These are phyloP conservation scores for Lasioglossum malachurum DNA, from an alignment of 2,888 invertebrate genomes.

Conservation along the genomic window DNA sequence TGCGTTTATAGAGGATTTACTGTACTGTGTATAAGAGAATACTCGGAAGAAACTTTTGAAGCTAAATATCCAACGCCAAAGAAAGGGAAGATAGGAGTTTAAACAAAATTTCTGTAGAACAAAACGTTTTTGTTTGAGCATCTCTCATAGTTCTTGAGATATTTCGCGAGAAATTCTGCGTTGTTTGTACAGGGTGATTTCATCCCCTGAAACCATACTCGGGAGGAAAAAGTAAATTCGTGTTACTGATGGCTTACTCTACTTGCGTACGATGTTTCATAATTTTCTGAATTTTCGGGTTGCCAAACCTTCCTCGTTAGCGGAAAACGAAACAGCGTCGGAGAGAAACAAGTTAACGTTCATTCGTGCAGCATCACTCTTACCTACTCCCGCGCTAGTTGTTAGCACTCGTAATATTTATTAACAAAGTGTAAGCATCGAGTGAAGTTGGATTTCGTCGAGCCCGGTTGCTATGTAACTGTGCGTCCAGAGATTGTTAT, in stretches of 20 bases:
- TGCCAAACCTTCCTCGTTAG: not conserved
- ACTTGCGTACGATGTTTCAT: not conserved
- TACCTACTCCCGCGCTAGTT: not conserved
- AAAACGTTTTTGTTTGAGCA: not conserved
- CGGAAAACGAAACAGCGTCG: not conserved
- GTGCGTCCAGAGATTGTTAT: not conserved
- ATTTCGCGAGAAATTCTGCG: not conserved
- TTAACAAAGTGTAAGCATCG: not conserved
- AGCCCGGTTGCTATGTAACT: not conserved
- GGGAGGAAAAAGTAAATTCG: not conserved
- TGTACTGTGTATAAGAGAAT: no score
- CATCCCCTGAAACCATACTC: not conserved
- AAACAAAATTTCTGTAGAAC: not conserved
- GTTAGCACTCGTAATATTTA: slow-evolving; percentile 6
- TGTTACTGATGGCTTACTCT: not conserved
- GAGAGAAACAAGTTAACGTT: not conserved
- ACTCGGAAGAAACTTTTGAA: no score
- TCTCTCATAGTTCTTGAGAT: not conserved
- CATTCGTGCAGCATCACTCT: not conserved
- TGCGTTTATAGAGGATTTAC: no score
- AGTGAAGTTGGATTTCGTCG: not conserved
- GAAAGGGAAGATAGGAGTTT: not conserved
- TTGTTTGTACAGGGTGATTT: not conserved
- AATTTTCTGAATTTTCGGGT: not conserved
- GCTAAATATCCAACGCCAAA: not conserved